Percentiles rank a stretch among this genome's conserved stretches.
These are phyloP conservation scores for Goniozus legneri DNA, from an alignment of 1,140 invertebrate species.

Conservation along the genomic window DNA sequence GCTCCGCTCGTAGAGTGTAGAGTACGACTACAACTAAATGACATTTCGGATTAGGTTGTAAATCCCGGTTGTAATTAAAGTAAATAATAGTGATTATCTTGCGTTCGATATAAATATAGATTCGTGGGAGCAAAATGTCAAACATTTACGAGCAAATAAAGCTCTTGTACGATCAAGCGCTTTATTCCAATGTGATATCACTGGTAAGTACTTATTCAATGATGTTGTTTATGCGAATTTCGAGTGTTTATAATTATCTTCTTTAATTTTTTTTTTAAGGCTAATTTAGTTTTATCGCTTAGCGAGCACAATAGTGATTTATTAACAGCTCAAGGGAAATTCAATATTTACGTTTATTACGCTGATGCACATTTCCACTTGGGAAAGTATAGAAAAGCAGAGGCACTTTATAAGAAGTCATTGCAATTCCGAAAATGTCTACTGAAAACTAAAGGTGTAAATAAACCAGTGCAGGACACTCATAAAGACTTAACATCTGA, in stretches of 20 bases:
- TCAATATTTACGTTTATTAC: slow-evolving; percentile 65
- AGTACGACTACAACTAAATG: too few relatives aligned
- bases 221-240: slow-evolving; percentile 7
- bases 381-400: slow-evolving; percentile 65
- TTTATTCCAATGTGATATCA: slow-evolving; percentile 59
- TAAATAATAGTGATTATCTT: too few relatives aligned
- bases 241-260: slow-evolving; percentile 5
- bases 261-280: slow-evolving; percentile 50
- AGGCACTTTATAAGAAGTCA: slow-evolving; percentile 65
- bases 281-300: slow-evolving; percentile 62
- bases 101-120: too few relatives aligned
- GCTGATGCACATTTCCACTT: slow-evolving; percentile 66
- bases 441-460: slow-evolving; percentile 58
- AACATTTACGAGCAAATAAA: slow-evolving; percentile 59
- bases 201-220: slow-evolving; percentile 48
- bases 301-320: slow-evolving; percentile 64
- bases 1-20: too few relatives aligned
- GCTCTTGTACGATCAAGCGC: slow-evolving; percentile 57
- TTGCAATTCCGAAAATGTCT: slow-evolving; percentile 68
- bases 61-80: too few relatives aligned
- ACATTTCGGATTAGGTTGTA: too few relatives aligned
- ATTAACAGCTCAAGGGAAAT: slow-evolving; percentile 57
- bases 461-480: slow-evolving; percentile 50
- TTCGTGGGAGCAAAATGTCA: too few relatives aligned
- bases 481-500: slow-evolving; percentile 56